Conservation (phyloP, 1,140 invertebrate genomes). For the Hyposmocoma kahamanoa region DNA sequence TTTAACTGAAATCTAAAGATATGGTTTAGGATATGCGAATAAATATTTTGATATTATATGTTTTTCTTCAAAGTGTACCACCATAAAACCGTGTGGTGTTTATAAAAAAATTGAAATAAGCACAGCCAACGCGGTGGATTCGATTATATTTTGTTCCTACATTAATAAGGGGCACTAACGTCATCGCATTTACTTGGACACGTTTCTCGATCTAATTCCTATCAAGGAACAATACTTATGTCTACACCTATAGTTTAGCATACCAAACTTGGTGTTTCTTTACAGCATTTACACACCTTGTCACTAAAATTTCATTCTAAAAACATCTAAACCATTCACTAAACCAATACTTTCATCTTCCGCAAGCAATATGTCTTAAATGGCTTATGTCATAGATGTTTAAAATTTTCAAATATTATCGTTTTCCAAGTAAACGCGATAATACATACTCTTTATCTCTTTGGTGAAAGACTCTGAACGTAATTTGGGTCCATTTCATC, state of each 20-base stretch:
- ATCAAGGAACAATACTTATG: too few species aligned
- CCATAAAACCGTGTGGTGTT: constrained; percentile 28
- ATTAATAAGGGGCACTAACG: constrained; percentile 4
- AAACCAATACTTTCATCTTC: too few species aligned
- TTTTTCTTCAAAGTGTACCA: constrained; percentile 22
- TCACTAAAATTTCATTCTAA: too few species aligned
- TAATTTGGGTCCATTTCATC: constrained; percentile 90
- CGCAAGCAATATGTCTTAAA: too few species aligned
- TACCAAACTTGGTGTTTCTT: too few species aligned
- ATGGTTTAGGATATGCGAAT: constrained; percentile 52
- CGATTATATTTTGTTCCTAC: constrained; percentile 34
- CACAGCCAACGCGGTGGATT: constrained; percentile 65
- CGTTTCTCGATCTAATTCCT: constrained; percentile 1
- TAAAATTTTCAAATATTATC: too few species aligned
- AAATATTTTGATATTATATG: constrained; percentile 11
- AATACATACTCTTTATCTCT: constrained; percentile 46
- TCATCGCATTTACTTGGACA: constrained; percentile 20
- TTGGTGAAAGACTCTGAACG: constrained; percentile 71
- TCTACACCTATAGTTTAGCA: too few species aligned
- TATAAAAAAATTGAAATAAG: constrained; percentile 48
- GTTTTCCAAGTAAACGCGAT: constrained; percentile 34
- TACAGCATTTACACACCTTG: too few species aligned
- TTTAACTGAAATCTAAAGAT: constrained; percentile 33
- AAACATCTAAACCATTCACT: too few species aligned
- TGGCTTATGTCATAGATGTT: too few species aligned